Base-by-base conservation (phyloP, 2,797 vertebrate species). In the Cuniculus paca region DNA sequence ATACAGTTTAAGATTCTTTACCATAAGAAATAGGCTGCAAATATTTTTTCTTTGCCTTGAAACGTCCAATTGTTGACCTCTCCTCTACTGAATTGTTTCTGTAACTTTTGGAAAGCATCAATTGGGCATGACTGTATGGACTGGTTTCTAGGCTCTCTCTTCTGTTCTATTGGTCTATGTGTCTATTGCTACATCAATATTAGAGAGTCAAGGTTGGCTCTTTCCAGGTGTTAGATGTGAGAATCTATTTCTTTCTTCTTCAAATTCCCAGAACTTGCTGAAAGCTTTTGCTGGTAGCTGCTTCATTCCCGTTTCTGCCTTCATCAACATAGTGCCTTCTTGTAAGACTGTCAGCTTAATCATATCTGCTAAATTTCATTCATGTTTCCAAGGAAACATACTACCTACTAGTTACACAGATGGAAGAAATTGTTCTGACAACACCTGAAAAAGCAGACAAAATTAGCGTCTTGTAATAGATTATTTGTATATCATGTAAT, bases 361-460 rank as follows among this genome's bases (percentile, higher is more conserved):
- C 24, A 31, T 28, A 60, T n/a, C 11, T 72, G 28, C 4, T 28
- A 61, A 70, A 8, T 79, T 5, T 19, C 16, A 28, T 52, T 50
- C n/a, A 50, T 17, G 84, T 34, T 84, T 72, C 5, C 28, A 34
- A 54, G 61, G 20, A 12, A 60, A 19, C 1, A n/a, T 48, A 3
- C 3, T n/a, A 16, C 4, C 28, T 88, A 68, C 48, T 39, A 39
- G 28, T 36, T 74, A 22, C 2, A 70, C 85, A 85, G 34, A 31
- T 60, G 26, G 10, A 96, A 70, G 17, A 84, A 31, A 77, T 0
- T 13, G 45, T 12, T 9, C 6, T 79, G n/a, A 65, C 1, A 72
- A 6, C 2, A 90, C 2, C n/a, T 95, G 42, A 91, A 94, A 77
- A 8, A 82, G 48, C 13, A 94, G 48, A 85, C 20, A 86, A 91